Conservation (phyloP, 1,140 invertebrate species). For the Pogonomyrmex californicus region DNA sequence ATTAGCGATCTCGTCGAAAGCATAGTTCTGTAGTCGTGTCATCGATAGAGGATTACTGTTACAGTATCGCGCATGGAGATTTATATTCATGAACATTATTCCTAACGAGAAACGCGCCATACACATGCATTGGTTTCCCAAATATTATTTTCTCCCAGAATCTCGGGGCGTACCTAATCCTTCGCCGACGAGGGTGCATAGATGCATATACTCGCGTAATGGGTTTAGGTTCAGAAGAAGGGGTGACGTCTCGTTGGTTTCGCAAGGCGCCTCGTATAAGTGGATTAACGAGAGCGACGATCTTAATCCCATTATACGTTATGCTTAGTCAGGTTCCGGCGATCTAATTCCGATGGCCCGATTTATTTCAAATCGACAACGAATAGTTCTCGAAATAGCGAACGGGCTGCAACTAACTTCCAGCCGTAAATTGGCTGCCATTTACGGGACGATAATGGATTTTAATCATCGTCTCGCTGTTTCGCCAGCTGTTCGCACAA, state of each 20-base stretch:
- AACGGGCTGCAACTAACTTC: conserved; percentile 33
- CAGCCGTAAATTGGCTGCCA: conserved; percentile 32
- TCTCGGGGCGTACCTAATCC: conserved; percentile 48
- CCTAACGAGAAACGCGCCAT: conserved; percentile 29
- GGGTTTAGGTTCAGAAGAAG: conserved; percentile 31
- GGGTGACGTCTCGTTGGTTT: conserved; percentile 53
- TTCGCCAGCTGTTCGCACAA: conserved; percentile 35
- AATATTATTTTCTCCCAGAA: conserved; percentile 70
- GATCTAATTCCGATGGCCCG: conserved; percentile 28
- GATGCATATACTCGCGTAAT: conserved; percentile 55
- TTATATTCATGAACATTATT: conserved; percentile 67
- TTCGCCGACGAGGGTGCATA: conserved; percentile 52
- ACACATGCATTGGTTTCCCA: conserved; percentile 28
- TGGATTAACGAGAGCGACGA: conserved; percentile 75
- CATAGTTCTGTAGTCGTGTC: neutral
- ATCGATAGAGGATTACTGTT: conserved; percentile 40
- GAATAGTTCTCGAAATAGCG: neutral
- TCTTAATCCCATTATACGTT: conserved; percentile 64
- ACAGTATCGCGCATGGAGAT: conserved; percentile 53
- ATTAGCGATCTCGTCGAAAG: conserved; percentile 11
- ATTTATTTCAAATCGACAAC: conserved; percentile 50
- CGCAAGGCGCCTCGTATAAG: conserved; percentile 65
- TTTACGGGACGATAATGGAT: conserved; percentile 55
- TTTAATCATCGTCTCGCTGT: conserved; percentile 49
- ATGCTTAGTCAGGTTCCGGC: conserved; percentile 32